Percentiles rank a stretch among this genome's conserved stretches.
phyloP scores from a whole-genome alignment of 2,888 invertebrate genomes.

The Cybosia mesomella region DNA sequence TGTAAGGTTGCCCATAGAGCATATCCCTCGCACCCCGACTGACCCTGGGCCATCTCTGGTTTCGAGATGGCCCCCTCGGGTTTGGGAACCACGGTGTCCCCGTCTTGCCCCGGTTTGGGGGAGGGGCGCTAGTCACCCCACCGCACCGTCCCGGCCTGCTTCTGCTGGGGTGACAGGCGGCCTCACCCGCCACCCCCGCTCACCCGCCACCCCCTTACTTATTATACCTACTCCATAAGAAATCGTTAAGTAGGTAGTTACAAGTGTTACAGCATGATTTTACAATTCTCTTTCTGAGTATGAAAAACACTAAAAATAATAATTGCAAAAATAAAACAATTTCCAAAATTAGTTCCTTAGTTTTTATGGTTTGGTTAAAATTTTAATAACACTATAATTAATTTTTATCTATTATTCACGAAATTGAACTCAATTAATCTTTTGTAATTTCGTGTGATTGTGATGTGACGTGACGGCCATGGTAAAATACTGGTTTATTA shows the following conservation, averaged over 20 bases:
- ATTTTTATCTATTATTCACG: constrained; percentile 10
- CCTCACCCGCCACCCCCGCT: too few relatives aligned
- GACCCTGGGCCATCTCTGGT: too few relatives aligned
- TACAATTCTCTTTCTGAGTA: background rate
- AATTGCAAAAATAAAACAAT: constrained; percentile 9
- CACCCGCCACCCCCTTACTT: too few relatives aligned
- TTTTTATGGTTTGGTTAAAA: constrained; percentile 8
- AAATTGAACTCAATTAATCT: constrained; percentile 7
- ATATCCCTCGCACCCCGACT: too few relatives aligned
- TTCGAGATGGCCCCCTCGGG: too few relatives aligned
- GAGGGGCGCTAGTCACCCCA: too few relatives aligned
- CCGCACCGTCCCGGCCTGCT: too few relatives aligned
- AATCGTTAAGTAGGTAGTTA: too few relatives aligned
- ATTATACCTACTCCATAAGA: background rate
- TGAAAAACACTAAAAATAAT: constrained; percentile 4
- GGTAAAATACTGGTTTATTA: background rate
- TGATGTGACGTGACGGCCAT: background rate
- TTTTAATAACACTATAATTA: constrained; percentile 13
- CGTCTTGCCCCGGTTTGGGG: too few relatives aligned
- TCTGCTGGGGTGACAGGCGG: too few relatives aligned
- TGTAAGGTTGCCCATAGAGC: too few relatives aligned
- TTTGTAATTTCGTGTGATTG: background rate
- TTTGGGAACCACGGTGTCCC: too few relatives aligned
- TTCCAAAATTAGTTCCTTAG: background rate
- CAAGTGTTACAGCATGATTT: constrained; percentile 7